Evolutionary conservation across 2,113 vertebrate species (phyloP).

Genomic region (Cinclus mexicanus): DNA sequence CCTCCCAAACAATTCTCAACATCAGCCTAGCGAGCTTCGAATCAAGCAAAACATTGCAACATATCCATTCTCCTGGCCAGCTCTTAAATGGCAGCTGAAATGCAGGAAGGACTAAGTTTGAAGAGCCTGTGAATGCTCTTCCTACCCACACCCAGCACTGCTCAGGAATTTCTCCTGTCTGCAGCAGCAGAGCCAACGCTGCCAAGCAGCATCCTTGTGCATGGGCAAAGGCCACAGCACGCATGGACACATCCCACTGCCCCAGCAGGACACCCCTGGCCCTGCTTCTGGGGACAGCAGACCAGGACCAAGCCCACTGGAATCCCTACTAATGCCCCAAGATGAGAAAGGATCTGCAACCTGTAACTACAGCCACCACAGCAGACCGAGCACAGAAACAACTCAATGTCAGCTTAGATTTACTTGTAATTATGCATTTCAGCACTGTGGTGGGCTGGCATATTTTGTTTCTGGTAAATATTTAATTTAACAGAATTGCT

Average conservation of each 20-base stretch:
- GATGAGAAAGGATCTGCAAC: neutral
- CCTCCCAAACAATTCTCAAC: neutral
- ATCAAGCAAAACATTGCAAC: neutral
- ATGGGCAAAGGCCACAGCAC: accelerated
- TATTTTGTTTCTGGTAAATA: neutral
- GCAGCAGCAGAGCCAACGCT: neutral
- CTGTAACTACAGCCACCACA: accelerated
- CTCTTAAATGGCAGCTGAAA: neutral
- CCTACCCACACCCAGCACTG: neutral
- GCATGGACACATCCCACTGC: accelerated
- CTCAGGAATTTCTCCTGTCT: neutral
- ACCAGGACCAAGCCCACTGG: accelerated
- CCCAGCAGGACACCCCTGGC: accelerated
- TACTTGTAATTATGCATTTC: neutral
- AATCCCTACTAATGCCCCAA: accelerated
- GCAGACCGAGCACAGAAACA: neutral
- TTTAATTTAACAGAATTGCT: neutral
- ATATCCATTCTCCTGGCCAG: neutral
- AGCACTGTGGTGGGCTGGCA: neutral
- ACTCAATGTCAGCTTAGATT: neutral
- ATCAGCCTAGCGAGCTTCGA: neutral
- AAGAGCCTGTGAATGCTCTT: neutral
- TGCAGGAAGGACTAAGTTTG: neutral
- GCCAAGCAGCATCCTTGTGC: accelerated
- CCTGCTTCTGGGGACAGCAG: accelerated